phyloP scores from a whole-genome alignment of 2,113 vertebrate species.

The Petroica traversi region DNA sequence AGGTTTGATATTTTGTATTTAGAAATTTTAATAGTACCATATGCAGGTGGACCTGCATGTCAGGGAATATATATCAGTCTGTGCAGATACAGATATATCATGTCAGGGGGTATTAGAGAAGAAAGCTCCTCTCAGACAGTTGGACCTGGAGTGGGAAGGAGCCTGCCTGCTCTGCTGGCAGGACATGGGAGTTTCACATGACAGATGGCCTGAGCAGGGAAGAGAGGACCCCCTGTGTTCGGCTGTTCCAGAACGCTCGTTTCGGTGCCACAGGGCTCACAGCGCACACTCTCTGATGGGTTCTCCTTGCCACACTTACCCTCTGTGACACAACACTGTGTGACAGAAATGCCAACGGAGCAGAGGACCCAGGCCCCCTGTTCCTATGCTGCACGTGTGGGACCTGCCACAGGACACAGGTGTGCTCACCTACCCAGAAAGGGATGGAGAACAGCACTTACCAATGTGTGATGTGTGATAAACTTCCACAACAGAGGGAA shows the following conservation, averaged over 20 bases:
- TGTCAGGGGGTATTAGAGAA: not conserved
- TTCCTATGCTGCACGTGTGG: rapidly evolving
- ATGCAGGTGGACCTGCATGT: not conserved
- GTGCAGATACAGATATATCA: not conserved
- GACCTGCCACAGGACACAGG: not conserved
- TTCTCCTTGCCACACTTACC: not conserved
- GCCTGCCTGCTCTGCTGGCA: not conserved
- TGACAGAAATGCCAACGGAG: not conserved
- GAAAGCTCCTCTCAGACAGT: not conserved
- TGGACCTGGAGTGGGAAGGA: not conserved
- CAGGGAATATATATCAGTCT: not conserved
- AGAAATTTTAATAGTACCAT: not conserved
- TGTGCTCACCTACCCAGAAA: not conserved
- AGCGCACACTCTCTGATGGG: not conserved
- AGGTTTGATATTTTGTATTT: not conserved
- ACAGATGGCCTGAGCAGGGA: not conserved
- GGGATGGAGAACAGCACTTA: not conserved
- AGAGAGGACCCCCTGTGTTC: not conserved
- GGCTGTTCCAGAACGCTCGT: not conserved
- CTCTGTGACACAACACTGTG: rapidly evolving
- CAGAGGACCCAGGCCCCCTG: not conserved
- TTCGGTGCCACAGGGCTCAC: not conserved
- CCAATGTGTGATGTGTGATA: rapidly evolving
- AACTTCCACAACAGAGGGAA: not conserved
- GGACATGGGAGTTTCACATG: not conserved